Evolutionary conservation across 1,140 invertebrate species (phyloP).

Genomic region (Geopemphigus sp.): DNA sequence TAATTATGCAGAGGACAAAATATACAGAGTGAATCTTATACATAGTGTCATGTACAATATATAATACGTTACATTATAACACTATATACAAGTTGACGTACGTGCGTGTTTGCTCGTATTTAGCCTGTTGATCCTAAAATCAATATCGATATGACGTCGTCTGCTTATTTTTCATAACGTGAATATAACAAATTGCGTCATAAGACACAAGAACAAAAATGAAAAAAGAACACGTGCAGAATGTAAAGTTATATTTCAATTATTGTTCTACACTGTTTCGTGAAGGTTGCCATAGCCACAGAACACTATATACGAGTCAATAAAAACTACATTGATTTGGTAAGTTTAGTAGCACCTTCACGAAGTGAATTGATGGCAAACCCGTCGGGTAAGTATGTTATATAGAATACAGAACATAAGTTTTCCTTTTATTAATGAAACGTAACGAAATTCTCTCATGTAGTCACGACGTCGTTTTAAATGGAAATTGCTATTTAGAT

Average conservation of each 20-base stretch:
- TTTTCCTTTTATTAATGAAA: background rate
- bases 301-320: constrained; percentile 11
- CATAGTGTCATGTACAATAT: too few relatives aligned
- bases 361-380: background rate
- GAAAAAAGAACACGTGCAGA: background rate
- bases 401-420: background rate
- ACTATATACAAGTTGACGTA: background rate
- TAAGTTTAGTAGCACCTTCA: background rate
- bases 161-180: constrained; percentile 12
- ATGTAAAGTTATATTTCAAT: constrained; percentile 17
- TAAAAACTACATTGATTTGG: constrained; percentile 2
- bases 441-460: background rate
- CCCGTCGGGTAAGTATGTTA: background rate
- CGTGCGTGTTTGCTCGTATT: constrained; percentile 1
- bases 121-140: constrained; percentile 27
- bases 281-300: constrained; percentile 20
- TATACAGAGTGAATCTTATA: background rate
- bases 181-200: background rate
- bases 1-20: constrained; percentile 15
- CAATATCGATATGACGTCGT: constrained; percentile 14
- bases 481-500: background rate
- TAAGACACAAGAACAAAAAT: background rate
- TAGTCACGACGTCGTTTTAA: background rate
- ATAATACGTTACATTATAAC: background rate
- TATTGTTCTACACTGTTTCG: background rate